Conservation (phyloP, 2,113 vertebrate genomes). For the Corythoichthys haematopterus region DNA sequence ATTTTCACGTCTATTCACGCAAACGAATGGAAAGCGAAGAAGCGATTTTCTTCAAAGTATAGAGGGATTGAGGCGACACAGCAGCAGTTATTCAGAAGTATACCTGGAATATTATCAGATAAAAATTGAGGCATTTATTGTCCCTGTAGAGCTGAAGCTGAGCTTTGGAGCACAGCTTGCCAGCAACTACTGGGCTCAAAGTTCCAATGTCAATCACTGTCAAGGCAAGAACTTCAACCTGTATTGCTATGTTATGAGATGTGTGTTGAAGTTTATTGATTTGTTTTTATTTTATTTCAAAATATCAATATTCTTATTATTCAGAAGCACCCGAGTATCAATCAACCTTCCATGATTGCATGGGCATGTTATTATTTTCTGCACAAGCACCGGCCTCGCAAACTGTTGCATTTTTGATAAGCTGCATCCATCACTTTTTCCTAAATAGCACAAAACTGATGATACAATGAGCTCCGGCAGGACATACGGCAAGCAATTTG, state of each 20-base stretch:
- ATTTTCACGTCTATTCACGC: constrained; percentile 33
- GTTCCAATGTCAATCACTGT: constrained; percentile 14
- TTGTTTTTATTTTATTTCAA: constrained; percentile 17
- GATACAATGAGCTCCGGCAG: constrained; percentile 51
- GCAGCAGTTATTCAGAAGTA: constrained; percentile 32
- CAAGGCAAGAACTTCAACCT: constrained; percentile 12
- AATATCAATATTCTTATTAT: constrained; percentile 27
- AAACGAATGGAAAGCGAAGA: constrained; percentile 22
- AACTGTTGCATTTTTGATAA: constrained; percentile 63
- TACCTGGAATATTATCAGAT: constrained; percentile 32
- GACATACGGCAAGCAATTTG: constrained; percentile 51
- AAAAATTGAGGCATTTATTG: constrained; percentile 35
- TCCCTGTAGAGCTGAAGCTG: constrained; percentile 21
- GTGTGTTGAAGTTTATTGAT: constrained; percentile 12
- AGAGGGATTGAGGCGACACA: constrained; percentile 29
- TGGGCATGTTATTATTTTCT: constrained; percentile 35
- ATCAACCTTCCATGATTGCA: constrained; percentile 37
- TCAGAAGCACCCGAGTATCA: constrained; percentile 29
- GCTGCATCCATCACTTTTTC: constrained; percentile 52
- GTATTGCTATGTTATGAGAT: constrained; percentile 15
- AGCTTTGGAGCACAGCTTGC: constrained; percentile 21
- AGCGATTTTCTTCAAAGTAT: constrained; percentile 45
- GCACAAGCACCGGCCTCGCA: constrained; percentile 21
- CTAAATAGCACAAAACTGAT: constrained; percentile 35
- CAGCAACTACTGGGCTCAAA: constrained; percentile 8